phyloP scores from a whole-genome alignment of 2,888 invertebrate species.

The Ornithoptera priamus region DNA sequence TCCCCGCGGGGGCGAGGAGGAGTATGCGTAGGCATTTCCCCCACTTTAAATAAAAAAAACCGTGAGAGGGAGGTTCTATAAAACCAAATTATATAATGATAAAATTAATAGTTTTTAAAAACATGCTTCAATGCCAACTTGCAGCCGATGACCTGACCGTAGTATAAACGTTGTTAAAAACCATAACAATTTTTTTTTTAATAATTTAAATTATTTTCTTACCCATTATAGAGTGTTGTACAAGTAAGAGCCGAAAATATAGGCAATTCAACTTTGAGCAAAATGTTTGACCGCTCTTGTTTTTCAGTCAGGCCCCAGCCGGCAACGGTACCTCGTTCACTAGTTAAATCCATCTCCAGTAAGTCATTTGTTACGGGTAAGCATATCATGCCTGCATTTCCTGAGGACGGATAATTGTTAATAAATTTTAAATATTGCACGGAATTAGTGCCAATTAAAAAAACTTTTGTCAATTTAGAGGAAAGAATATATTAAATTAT shows the following conservation, averaged over 20 bases:
- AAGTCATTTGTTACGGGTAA: conserved; percentile 10
- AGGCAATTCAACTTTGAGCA: conserved; percentile 14
- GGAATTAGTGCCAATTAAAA: not conserved
- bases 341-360: not conserved
- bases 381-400: conserved; percentile 16
- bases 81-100: too few species aligned
- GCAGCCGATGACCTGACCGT: too few species aligned
- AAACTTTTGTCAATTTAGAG: not conserved
- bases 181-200: too few species aligned
- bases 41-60: too few species aligned
- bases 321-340: conserved; percentile 6
- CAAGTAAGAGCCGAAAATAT: conserved; percentile 1
- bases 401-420: not conserved
- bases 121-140: too few species aligned
- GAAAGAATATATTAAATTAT: not conserved
- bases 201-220: not conserved
- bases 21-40: too few species aligned
- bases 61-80: too few species aligned
- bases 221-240: not conserved
- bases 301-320: conserved; percentile 23
- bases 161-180: too few species aligned
- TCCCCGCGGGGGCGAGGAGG: too few species aligned
- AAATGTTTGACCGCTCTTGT: conserved; percentile 3
- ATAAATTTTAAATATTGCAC: not conserved
- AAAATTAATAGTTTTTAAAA: too few species aligned